Base-by-base conservation (phyloP, 2,113 vertebrate species). In the Nanorana parkeri region DNA sequence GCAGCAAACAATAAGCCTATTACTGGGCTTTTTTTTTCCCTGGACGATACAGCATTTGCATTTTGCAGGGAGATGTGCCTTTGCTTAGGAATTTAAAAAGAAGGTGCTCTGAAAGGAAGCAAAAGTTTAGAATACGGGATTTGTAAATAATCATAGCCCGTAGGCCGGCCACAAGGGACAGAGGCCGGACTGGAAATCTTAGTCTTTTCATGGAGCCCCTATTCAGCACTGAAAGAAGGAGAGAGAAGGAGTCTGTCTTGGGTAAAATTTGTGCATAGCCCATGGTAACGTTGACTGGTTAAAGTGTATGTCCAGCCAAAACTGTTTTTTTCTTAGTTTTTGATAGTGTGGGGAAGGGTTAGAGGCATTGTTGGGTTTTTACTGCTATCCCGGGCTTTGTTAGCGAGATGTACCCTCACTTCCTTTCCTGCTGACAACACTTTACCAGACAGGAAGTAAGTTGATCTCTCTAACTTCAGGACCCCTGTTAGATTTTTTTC, bases 211-310 rank as follows among this genome's bases (percentile, higher is more conserved):
- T 68, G 75, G 17, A 65, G 63, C 60, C 47, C 71, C 84, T 26
- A 63, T 85, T 68, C 77, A 78, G 86, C 81, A 85, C 51, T 55
- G 28, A 32, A 26, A 88, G 86, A 87, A 85, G 86, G 69, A 68
- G 60, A 80, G 79, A 23, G 29, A 19, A 47, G 41, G 2, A 47
- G 41, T 47, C 3, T 47, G 41, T 47, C 41, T 15, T 47, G 13
- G 13, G 41, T 47, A 47, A 47, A 47, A 47, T 10, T 47, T 17
- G 71, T 71, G 23, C 36, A 66, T 78, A 32, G 85, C 81, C 29
- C 54, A 63, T 1, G 13, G 28, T n/a, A 23, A 23, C 65, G 56
- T 15, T 3, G 26, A 4, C 4, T 26, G 51, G 6, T 36, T 65
- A 36, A 36, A 36, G 32, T 47, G 41, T 47, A 47, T 4, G 32